Conservation (phyloP, 2,113 vertebrate species). For the Lagopus muta region DNA sequence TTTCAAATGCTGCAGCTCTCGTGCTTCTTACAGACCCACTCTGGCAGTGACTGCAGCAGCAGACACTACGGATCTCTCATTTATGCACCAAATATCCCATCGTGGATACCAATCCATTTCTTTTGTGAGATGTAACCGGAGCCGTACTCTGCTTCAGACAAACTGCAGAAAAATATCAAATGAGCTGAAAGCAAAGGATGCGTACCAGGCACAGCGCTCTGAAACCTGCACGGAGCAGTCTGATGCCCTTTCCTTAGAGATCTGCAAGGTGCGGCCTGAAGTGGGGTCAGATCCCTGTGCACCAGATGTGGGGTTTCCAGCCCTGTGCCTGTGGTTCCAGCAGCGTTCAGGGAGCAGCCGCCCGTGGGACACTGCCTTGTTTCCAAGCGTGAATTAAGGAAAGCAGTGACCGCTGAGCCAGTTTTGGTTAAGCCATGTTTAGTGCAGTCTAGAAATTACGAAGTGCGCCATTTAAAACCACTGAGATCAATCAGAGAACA, state of each 20-base stretch:
- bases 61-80: neutral
- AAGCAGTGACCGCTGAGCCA: neutral
- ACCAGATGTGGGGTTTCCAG: neutral
- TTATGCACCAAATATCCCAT: neutral
- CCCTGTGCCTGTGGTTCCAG: neutral
- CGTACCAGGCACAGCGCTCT: neutral
- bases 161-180: neutral
- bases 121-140: neutral
- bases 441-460: neutral
- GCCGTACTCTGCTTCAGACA: neutral
- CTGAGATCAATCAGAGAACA: neutral
- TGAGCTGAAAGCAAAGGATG: neutral
- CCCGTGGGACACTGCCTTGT: fast-evolving
- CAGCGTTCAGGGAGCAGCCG: neutral
- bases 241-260: neutral
- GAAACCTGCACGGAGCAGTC: neutral
- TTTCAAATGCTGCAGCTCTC: neutral
- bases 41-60: neutral
- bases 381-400: neutral
- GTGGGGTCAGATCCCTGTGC: fast-evolving
- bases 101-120: neutral
- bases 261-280: neutral
- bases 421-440: neutral
- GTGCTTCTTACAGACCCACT: neutral
- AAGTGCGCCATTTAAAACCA: neutral